Conservation (phyloP, 2,113 vertebrate genomes). For the Serinus canaria region DNA sequence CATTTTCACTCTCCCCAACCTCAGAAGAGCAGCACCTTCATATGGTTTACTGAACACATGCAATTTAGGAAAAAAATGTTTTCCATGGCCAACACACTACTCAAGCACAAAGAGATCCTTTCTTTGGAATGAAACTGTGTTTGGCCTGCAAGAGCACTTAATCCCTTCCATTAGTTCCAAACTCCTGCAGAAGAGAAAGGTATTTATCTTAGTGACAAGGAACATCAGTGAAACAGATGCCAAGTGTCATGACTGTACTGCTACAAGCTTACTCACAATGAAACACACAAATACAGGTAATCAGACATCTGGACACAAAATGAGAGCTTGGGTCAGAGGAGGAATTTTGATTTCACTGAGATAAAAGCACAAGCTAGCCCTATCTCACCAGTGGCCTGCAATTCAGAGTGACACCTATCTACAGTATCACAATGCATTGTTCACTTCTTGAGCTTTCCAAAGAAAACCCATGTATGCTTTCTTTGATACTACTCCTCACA, state of each 20-base stretch:
- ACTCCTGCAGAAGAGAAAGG: background rate
- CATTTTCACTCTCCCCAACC: background rate
- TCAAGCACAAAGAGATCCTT: background rate
- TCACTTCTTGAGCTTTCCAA: background rate
- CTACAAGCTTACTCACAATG: background rate
- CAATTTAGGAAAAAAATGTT: background rate
- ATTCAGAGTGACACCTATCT: background rate
- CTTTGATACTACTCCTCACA: background rate
- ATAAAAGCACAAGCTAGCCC: background rate
- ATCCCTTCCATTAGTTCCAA: background rate
- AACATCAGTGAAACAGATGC: background rate
- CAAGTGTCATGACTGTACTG: background rate
- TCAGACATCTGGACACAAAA: background rate
- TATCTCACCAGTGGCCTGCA: background rate
- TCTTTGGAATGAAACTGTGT: background rate
- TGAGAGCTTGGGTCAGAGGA: background rate
- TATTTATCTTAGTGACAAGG: background rate
- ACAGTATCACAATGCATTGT: background rate
- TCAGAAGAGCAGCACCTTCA: background rate
- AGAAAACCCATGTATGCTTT: background rate
- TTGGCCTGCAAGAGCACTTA: background rate
- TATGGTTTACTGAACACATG: background rate
- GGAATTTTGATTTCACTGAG: background rate
- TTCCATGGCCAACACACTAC: background rate
- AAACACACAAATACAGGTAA: background rate